Conservation (phyloP, 2,113 vertebrate genomes). For the Solea solea region DNA sequence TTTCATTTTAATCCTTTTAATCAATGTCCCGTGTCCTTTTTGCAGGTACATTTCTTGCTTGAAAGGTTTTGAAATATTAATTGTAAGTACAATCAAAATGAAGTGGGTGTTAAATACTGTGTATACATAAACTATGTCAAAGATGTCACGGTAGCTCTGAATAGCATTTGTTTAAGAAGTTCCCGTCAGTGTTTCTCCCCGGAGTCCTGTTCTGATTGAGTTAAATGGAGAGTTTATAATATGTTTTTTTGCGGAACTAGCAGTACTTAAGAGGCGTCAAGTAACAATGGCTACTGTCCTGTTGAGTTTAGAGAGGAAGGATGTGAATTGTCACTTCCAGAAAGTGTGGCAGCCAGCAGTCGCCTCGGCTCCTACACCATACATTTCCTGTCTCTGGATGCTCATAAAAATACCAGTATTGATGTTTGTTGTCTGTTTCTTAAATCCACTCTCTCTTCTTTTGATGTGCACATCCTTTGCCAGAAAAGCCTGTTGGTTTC, state of each 20-base stretch:
- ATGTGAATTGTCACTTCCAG: conserved; percentile 49
- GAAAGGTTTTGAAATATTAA: no score
- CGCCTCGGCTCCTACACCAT: conserved; percentile 38
- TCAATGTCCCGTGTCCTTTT: no score
- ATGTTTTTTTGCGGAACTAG: neutral
- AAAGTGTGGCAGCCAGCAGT: conserved; percentile 50
- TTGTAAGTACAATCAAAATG: neutral
- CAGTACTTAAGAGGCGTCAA: conserved; percentile 35
- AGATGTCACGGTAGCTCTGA: neutral
- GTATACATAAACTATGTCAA: neutral
- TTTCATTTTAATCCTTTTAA: no score
- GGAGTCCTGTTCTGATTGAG: neutral
- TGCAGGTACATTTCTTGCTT: no score
- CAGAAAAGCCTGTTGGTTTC: conserved; percentile 3
- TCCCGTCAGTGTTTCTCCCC: neutral
- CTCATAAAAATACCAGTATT: conserved; percentile 8
- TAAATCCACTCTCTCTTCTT: neutral
- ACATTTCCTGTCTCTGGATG: conserved; percentile 37
- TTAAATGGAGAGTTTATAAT: conserved; percentile 24
- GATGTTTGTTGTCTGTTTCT: neutral
- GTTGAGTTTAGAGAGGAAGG: conserved; percentile 57
- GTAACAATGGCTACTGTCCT: conserved; percentile 6
- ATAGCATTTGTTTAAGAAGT: neutral
- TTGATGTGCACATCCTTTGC: conserved; percentile 17
- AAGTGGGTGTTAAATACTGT: neutral